These are phyloP conservation scores for Drosophila simulans DNA, from an alignment of 1,140 invertebrate genomes.

Conservation along the genomic window DNA sequence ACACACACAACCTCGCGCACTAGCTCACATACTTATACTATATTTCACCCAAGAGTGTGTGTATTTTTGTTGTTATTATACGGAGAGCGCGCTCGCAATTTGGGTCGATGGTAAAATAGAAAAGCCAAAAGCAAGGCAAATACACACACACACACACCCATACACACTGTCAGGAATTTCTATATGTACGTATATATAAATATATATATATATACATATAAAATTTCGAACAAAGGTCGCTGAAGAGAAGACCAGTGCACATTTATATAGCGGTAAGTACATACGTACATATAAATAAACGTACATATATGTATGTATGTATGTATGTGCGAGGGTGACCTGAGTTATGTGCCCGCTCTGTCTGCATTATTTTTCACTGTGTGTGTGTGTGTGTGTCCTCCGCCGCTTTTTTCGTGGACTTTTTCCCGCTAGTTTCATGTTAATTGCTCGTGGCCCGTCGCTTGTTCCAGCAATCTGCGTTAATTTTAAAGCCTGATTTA, in stretches of 20 bases:
- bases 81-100: conserved; percentile 69
- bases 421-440: conserved; percentile 72
- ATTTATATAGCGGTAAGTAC: conserved; percentile 57
- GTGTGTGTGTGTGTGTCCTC: conserved; percentile 9
- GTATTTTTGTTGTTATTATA: conserved; percentile 70
- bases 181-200: conserved; percentile 19
- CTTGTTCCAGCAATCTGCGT: conserved; percentile 82
- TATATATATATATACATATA: conserved; percentile 30
- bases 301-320: background rate
- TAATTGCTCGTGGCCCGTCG: conserved; percentile 79
- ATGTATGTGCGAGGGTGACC: conserved; percentile 24
- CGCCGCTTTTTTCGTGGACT: conserved; percentile 27
- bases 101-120: conserved; percentile 83
- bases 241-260: conserved; percentile 69
- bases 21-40: conserved; percentile 26
- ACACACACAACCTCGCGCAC: conserved; percentile 31
- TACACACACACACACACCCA: conserved; percentile 39
- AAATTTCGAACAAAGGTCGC: conserved; percentile 77
- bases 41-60: conserved; percentile 39
- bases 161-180: conserved; percentile 24
- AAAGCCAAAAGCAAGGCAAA: conserved; percentile 78
- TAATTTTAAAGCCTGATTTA: conserved; percentile 83
- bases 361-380: conserved; percentile 61
- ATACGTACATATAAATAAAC: too few relatives aligned
- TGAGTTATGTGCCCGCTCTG: conserved; percentile 54